These are phyloP conservation scores for Elgonia sp. DNA, from an alignment of 2,888 invertebrate species.

Conservation along the genomic window DNA sequence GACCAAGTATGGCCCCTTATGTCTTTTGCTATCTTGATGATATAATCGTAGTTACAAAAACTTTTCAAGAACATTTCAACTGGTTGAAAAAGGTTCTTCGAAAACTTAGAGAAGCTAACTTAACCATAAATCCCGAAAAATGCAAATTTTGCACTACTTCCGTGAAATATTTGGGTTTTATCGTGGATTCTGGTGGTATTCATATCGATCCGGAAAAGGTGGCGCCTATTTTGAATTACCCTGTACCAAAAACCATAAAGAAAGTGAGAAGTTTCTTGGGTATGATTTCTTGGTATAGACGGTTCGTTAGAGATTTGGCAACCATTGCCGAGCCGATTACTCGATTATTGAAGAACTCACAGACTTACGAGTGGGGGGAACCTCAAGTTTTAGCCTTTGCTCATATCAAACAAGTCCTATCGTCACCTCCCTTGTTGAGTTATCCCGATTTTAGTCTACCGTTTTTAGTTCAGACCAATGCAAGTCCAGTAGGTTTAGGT, in stretches of 20 bases:
- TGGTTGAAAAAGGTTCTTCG: neutral
- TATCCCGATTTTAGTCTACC: conserved; percentile 53
- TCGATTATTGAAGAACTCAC: conserved; percentile 16
- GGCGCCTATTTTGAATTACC: conserved; percentile 1
- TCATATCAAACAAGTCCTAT: neutral
- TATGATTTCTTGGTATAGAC: conserved; percentile 15
- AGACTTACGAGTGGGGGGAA: conserved; percentile 37
- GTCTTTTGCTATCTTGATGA: no score
- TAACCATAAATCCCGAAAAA: conserved; percentile 8
- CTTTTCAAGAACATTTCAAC: conserved; percentile 10
- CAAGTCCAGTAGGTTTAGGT: conserved; percentile 56
- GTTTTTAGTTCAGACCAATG: conserved; percentile 60
- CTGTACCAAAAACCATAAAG: no score
- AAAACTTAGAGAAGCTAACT: neutral
- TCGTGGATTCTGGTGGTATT: neutral
- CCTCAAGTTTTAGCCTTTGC: conserved; percentile 25
- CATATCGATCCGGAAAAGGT: conserved; percentile 14
- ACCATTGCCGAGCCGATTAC: neutral
- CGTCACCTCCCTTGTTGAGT: conserved; percentile 7
- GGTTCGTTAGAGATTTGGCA: neutral
- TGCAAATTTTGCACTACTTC: neutral
- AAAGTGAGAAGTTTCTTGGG: conserved; percentile 1
- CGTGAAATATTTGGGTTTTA: conserved; percentile 12
- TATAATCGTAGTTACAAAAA: conserved; percentile 58
- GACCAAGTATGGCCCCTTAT: neutral